Conservation (phyloP, 1,140 invertebrate genomes). For the Mesaphorura yosii region DNA sequence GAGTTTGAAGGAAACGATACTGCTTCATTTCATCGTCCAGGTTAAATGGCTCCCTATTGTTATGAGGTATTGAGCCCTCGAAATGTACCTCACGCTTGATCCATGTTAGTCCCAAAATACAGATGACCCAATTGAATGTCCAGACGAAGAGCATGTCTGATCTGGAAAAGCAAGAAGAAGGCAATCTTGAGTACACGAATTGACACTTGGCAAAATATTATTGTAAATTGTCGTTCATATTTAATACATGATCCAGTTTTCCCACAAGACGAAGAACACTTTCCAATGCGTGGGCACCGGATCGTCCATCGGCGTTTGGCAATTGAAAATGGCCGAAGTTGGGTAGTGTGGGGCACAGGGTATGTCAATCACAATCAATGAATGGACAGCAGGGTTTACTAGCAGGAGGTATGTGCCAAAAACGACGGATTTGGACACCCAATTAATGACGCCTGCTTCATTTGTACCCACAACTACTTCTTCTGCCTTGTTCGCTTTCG, state of each 20-base stretch:
- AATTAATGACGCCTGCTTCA: background rate
- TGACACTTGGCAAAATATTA: too few species aligned
- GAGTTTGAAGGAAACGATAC: background rate
- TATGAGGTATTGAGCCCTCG: background rate
- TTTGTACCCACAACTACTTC: too few species aligned
- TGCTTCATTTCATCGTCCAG: background rate
- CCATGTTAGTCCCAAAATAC: background rate
- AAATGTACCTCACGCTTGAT: background rate
- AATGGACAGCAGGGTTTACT: background rate
- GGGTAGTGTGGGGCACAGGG: background rate
- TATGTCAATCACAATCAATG: background rate
- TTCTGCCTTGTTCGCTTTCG: too few species aligned
- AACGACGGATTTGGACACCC: background rate
- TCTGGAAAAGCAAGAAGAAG: too few species aligned
- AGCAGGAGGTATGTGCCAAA: background rate
- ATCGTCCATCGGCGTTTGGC: background rate
- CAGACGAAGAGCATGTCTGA: background rate
- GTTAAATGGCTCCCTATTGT: background rate
- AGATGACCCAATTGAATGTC: slow-evolving; percentile 1
- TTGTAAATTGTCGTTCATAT: too few species aligned
- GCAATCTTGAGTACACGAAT: too few species aligned
- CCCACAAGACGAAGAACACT: background rate
- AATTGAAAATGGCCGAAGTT: background rate
- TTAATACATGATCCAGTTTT: background rate
- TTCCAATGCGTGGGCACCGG: background rate